A percentile compares a stretch with the other conserved stretches of the same genome.
Conservation (phyloP, 1,140 invertebrate species). For the Pentalonia nigronervosa region DNA sequence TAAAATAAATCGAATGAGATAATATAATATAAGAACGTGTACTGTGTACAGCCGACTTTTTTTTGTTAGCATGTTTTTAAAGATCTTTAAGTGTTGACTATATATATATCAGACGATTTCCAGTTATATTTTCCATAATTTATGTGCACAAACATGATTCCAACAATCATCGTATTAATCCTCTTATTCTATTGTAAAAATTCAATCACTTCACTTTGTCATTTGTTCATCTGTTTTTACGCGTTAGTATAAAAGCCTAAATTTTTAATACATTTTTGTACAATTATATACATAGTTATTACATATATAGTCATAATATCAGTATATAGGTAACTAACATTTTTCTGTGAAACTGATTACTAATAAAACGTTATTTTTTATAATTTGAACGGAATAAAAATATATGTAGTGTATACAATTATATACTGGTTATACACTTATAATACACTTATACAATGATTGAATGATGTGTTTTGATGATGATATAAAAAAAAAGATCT, state of each 20-base stretch:
- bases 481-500: neutral
- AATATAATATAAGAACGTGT: neutral
- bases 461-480: neutral
- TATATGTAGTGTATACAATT: neutral
- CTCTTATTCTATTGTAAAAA: neutral
- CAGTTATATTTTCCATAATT: neutral
- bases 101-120: neutral
- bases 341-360: neutral
- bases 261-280: neutral
- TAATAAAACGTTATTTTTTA: neutral
- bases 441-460: neutral
- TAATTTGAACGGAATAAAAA: neutral
- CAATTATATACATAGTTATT: neutral
- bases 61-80: neutral
- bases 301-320: neutral
- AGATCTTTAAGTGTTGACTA: neutral
- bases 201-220: neutral
- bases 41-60: neutral
- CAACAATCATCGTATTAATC: neutral
- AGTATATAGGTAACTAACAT: neutral
- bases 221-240: neutral
- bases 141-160: neutral
- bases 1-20: neutral
- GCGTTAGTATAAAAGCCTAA: neutral
- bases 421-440: neutral